Evolutionary conservation across 2,797 vertebrate species (phyloP).

Genomic region (Ctenopoma multispine): DNA sequence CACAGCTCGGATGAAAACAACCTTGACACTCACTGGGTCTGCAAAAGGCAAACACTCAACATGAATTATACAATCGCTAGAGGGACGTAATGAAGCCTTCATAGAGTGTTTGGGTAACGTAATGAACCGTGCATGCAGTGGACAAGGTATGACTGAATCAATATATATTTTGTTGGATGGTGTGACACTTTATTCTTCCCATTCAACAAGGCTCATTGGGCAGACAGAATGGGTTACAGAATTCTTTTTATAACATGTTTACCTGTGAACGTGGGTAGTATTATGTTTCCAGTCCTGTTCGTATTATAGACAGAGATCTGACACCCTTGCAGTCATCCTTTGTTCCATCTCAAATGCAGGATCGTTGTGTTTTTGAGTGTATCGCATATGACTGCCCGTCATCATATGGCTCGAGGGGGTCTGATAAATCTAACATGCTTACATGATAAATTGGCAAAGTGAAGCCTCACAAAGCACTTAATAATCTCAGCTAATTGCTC

Average conservation of each 20-base stretch:
- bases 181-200: slow-evolving; percentile 30
- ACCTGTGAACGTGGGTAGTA: neutral
- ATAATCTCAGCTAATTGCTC: slow-evolving; percentile 78
- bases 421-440: slow-evolving; percentile 67
- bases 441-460: slow-evolving; percentile 69
- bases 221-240: slow-evolving; percentile 10
- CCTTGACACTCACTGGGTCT: slow-evolving; percentile 64
- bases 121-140: slow-evolving; percentile 38
- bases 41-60: slow-evolving; percentile 47
- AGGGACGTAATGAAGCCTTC: slow-evolving; percentile 53
- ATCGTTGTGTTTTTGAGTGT: slow-evolving; percentile 4
- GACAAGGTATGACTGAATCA: slow-evolving; percentile 59
- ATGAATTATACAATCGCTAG: slow-evolving; percentile 59
- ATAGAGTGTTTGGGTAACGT: slow-evolving; percentile 59
- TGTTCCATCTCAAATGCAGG: slow-evolving; percentile 1
- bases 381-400: slow-evolving; percentile 42
- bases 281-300: slow-evolving; percentile 12
- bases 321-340: slow-evolving; percentile 36
- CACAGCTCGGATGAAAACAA: slow-evolving; percentile 57
- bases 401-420: slow-evolving; percentile 50
- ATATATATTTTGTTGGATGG: slow-evolving; percentile 45
- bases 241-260: slow-evolving; percentile 19
- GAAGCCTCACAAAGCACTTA: slow-evolving; percentile 66
- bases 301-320: slow-evolving; percentile 20
- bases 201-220: slow-evolving; percentile 47